phyloP scores from a whole-genome alignment of 2,888 invertebrate genomes.

The Neria commutata region DNA sequence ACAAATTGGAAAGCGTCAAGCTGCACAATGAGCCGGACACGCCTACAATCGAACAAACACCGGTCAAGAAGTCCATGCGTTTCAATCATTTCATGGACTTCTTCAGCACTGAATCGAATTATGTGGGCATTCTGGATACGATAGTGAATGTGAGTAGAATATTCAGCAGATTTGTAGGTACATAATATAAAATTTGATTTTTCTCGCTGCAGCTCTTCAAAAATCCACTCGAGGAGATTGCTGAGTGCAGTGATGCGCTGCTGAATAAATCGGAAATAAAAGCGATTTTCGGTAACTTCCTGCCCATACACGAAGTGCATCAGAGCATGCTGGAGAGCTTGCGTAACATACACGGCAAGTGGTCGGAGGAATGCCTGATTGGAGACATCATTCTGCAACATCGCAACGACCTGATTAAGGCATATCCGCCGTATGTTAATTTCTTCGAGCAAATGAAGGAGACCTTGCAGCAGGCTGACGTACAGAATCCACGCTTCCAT shows the following conservation, averaged over 20 bases:
- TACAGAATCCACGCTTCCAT: slow-evolving; percentile 93
- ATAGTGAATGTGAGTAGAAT: slow-evolving; percentile 78
- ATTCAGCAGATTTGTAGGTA: neutral
- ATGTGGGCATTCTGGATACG: slow-evolving; percentile 91
- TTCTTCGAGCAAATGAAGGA: slow-evolving; percentile 98
- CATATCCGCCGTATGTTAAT: slow-evolving; percentile 98
- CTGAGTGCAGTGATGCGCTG: slow-evolving; percentile 76
- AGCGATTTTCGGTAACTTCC: slow-evolving; percentile 94
- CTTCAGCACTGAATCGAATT: slow-evolving; percentile 96
- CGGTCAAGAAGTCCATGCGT: slow-evolving; percentile 61
- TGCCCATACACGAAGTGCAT: slow-evolving; percentile 93
- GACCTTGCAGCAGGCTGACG: slow-evolving; percentile 88
- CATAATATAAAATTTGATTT: neutral
- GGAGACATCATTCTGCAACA: slow-evolving; percentile 89
- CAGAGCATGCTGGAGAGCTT: slow-evolving; percentile 72
- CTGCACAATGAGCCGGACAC: slow-evolving; percentile 49
- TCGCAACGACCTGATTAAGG: slow-evolving; percentile 86
- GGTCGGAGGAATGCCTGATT: slow-evolving; percentile 87
- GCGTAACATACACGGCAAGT: slow-evolving; percentile 64
- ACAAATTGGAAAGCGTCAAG: slow-evolving; percentile 64
- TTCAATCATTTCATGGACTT: slow-evolving; percentile 75
- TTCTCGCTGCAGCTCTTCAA: slow-evolving; percentile 79
- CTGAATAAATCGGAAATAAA: slow-evolving; percentile 90
- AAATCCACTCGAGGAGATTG: slow-evolving; percentile 86
- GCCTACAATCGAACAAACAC: slow-evolving; percentile 47